Evolutionary conservation across 2,113 vertebrate genomes (phyloP).

Genomic region (Scatophagus argus): DNA sequence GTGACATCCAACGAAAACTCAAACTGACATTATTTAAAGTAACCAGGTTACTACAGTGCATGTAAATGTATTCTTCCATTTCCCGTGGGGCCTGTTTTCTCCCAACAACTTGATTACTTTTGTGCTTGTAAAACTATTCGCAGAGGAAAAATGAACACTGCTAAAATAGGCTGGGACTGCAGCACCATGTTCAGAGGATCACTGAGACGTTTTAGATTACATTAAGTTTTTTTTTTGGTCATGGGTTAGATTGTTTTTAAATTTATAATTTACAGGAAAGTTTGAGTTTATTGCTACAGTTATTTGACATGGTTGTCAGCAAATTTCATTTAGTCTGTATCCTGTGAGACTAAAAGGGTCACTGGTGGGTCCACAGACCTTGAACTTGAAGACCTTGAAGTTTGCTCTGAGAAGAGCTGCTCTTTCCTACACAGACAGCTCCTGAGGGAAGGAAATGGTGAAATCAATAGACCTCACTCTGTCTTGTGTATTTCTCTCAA

Average conservation of each 20-base stretch:
- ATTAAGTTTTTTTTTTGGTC: neutral
- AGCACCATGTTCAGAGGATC: neutral
- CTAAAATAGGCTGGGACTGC: neutral
- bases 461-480: neutral
- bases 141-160: neutral
- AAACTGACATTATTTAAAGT: no score
- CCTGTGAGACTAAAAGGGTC: neutral
- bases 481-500: conserved; percentile 4
- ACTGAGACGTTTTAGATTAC: neutral
- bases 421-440: neutral
- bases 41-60: no score
- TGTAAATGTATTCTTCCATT: neutral
- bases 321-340: neutral
- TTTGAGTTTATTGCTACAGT: neutral
- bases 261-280: neutral
- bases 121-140: neutral
- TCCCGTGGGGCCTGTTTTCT: neutral
- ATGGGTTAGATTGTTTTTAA: neutral
- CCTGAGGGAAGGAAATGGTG: neutral
- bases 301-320: neutral
- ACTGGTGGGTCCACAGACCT: neutral
- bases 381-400: conserved; percentile 2
- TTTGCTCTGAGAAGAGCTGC: neutral
- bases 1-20: no score
- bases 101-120: neutral